Base-by-base conservation (phyloP, 1,140 invertebrate species). In the Amphibalanus amphitrite region DNA sequence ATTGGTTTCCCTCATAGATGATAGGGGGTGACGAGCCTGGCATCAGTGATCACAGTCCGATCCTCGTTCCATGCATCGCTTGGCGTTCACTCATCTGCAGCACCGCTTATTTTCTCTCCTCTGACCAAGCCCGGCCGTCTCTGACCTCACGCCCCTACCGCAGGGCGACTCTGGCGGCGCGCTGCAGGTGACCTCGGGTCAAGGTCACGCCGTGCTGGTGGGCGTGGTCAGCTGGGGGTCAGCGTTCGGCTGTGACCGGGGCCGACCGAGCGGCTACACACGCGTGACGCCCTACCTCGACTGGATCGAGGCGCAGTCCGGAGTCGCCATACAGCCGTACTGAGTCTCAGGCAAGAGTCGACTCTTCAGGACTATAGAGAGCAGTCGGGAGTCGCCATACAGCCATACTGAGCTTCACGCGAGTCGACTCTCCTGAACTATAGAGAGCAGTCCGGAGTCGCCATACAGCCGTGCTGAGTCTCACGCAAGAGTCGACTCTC, bases 151-250 rank as follows among this genome's bases (percentile, higher is more conserved):
- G 33, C 4, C 33, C 33, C 10, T 26, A 26, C 10, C 13, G 23
- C 65, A 67, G 65, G 65, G 65, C 0, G 65, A 67, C 28, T 67
- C 65, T 20, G 65, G 65, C 8, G 65, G 65, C 28, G n/a, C 23
- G 3, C 28, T 67, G 8, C 65, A 67, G 65, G 65, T 67, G 65
- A 67, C 65, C 65, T 67, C 65, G 28, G 65, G 23, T 28, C n/a
- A 28, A 26, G 65, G 65, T 67, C 65, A 67, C 23, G 65, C 65
- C 26, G 65, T 67, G 65, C 65, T 20, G 28, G 65, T 67, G 65
- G 84, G 84, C 20, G 80, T 85, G 17, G 80, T 82, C 0, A 82
- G 82, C 26, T 85, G 84, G 72, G 80, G 82, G 1, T 76, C 80
- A 29, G 71, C 67, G 0, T 77, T 74, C 15, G 84, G 84, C 1